Conservation (phyloP, 2,888 invertebrate genomes). For the Ophion ellenae region DNA sequence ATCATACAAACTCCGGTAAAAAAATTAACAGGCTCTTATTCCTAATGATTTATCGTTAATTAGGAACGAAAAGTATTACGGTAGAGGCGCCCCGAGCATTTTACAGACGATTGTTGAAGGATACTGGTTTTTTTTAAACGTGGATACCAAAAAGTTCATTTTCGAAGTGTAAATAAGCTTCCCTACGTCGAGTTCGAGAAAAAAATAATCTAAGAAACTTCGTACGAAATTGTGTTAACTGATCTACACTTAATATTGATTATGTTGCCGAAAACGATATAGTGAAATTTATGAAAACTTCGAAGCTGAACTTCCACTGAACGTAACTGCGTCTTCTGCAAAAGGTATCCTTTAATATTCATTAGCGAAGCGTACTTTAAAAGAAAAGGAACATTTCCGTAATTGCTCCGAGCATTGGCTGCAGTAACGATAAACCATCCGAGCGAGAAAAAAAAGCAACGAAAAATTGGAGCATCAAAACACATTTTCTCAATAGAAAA, state of each 20-base stretch:
- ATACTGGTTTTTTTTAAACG: not conserved
- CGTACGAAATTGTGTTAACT: not conserved
- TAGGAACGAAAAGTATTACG: not conserved
- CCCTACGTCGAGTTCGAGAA: not conserved
- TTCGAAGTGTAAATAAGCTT: not conserved
- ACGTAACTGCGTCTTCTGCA: not conserved
- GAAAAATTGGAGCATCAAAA: not conserved
- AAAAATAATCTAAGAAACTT: not conserved
- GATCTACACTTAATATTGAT: not conserved
- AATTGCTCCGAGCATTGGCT: not conserved
- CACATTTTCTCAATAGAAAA: not conserved
- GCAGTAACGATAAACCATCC: no score
- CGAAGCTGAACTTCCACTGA: not conserved
- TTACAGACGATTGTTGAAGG: not conserved
- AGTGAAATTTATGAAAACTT: not conserved
- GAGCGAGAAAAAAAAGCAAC: not conserved
- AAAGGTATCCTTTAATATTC: not conserved
- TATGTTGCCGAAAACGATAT: not conserved
- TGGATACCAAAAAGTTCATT: not conserved
- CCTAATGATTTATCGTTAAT: not conserved
- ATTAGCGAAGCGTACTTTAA: not conserved
- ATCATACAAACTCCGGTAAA: not conserved
- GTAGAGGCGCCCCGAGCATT: not conserved
- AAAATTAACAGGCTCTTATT: not conserved
- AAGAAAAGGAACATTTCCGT: not conserved